Base-by-base conservation (phyloP, 30 jellyfish, hydroid and myxozoan species). In the Hydractinia echinata region DNA sequence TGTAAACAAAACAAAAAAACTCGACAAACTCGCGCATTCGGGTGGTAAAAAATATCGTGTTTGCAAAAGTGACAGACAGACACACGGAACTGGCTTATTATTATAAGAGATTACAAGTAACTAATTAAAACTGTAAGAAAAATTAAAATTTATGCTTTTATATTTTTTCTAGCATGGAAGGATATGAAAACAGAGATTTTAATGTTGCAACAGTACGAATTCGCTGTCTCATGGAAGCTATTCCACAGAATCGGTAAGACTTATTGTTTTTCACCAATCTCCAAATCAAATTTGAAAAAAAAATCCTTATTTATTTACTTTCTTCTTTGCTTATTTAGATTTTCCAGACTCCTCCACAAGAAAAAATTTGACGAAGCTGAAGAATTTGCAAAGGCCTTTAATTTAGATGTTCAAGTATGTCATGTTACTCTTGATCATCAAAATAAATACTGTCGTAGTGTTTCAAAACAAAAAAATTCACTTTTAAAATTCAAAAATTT, bases 221-320 rank as follows among this genome's bases (percentile, higher is more conserved):
- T 66, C 89, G 99, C 55, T 67, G 96, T 54, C 83, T 94, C 16
- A 94, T 87, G 30, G 99, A 94, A 84, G 97, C 99, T 5, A 55
- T 88, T 9, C 99, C 99, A 15, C 85, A 83, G 49, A 94, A 94
- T 92, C 77, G 99, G 99, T 94, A 60, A 8, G 79, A 3, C 49
- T 66, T 10, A 10, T 68, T 68, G 50, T 68, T 68, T 39, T 7
- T 72, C n/a, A 64, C 16, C 4, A 6, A 13, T 64, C 39, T 0
- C 1, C 19, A 64, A 44, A 64, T 10, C 19, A 76, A 13, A 53
- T 50, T 51, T 39, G 4, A 4, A 15, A 68, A 68, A 13, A 21
- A 16, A 11, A 58, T 58, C 51, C 51, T 15, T 10, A 73, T 54
- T 14, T 77, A 14, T 10, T 15, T 56, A 1, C 54, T 1, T 60